These are phyloP conservation scores for Selenia dentaria DNA, from an alignment of 2,888 invertebrate genomes.

Conservation along the genomic window DNA sequence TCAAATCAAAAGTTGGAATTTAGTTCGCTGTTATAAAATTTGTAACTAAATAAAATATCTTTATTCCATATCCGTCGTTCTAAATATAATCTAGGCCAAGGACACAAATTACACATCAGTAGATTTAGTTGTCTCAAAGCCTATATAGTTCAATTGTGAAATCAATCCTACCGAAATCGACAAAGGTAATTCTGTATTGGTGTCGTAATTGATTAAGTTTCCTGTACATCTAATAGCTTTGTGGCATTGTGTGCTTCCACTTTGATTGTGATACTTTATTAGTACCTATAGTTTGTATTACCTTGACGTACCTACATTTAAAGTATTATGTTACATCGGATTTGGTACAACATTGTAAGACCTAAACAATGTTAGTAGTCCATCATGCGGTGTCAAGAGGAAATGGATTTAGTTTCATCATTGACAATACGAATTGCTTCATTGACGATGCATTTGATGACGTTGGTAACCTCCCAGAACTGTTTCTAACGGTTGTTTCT, in stretches of 20 bases:
- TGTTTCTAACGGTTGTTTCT: slow-evolving; percentile 11
- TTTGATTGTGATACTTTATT: slow-evolving; percentile 2
- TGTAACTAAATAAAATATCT: too few species aligned
- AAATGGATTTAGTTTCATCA: slow-evolving; percentile 14
- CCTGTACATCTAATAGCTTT: slow-evolving; percentile 51
- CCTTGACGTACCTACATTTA: background rate
- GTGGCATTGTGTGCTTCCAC: slow-evolving; percentile 30
- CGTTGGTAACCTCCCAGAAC: background rate
- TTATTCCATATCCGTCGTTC: too few species aligned
- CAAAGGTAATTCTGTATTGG: slow-evolving; percentile 39
- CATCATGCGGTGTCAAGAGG: slow-evolving; percentile 15
- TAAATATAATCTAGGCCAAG: slow-evolving; percentile 25
- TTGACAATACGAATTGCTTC: slow-evolving; percentile 11
- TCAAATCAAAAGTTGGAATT: too few species aligned
- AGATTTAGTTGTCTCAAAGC: slow-evolving; percentile 33
- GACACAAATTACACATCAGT: slow-evolving; percentile 25
- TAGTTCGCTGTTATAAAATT: too few species aligned
- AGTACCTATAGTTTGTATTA: background rate
- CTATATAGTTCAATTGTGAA: slow-evolving; percentile 29
- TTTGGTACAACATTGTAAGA: slow-evolving; percentile 17
- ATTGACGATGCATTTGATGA: slow-evolving; percentile 3
- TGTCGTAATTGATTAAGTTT: slow-evolving; percentile 64
- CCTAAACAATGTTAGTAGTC: slow-evolving; percentile 15
- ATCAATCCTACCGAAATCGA: slow-evolving; percentile 43
- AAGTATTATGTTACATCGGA: slow-evolving; percentile 9